phyloP scores from a whole-genome alignment of 2,797 vertebrate species.

The Acridotheres tristis region DNA sequence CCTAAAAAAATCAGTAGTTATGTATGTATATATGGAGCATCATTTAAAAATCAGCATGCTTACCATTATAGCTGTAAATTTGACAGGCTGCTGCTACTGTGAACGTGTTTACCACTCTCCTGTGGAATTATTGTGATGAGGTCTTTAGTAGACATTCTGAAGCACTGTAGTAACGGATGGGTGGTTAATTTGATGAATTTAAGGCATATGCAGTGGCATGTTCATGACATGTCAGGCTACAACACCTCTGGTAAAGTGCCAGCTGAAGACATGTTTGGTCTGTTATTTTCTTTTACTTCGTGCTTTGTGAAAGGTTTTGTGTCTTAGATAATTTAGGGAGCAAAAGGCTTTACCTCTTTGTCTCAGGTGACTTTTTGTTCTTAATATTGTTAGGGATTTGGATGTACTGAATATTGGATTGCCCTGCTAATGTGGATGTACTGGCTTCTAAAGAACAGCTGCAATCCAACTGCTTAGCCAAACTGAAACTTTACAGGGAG shows the following conservation, averaged over 20 bases:
- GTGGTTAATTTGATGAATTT: background rate
- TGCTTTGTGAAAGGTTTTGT: background rate
- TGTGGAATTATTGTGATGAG: background rate
- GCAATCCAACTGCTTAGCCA: background rate
- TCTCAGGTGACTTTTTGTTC: background rate
- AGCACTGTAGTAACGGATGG: background rate
- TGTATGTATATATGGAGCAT: background rate
- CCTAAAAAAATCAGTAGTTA: background rate
- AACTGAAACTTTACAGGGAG: background rate
- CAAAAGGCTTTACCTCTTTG: background rate
- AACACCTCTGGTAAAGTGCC: background rate
- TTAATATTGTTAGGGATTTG: background rate
- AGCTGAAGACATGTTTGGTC: background rate
- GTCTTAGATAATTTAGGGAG: background rate
- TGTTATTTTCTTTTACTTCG: background rate
- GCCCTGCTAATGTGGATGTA: background rate
- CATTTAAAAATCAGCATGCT: background rate
- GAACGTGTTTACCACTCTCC: background rate
- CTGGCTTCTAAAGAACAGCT: background rate
- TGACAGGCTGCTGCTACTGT: background rate
- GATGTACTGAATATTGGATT: background rate
- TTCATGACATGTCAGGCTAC: background rate
- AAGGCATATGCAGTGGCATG: background rate
- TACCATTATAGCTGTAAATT: background rate
- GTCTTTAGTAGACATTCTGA: background rate